These are phyloP conservation scores for Leptopilina syphax DNA, from an alignment of 2,888 invertebrate genomes.

Conservation along the genomic window DNA sequence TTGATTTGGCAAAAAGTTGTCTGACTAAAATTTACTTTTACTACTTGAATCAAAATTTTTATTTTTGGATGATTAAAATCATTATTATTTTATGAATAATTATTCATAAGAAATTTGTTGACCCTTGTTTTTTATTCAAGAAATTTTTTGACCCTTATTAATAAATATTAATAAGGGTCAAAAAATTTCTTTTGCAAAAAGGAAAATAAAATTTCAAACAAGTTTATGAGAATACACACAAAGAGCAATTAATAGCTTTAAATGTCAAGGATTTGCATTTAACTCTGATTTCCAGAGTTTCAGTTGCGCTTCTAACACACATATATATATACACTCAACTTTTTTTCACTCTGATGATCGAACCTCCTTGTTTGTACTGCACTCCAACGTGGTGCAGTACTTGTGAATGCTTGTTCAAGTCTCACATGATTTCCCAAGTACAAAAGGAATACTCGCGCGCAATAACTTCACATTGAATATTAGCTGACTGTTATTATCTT, in stretches of 20 bases:
- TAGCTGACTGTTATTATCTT: background rate
- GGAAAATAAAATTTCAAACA: background rate
- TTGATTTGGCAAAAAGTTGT: too few relatives aligned
- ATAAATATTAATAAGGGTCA: too few relatives aligned
- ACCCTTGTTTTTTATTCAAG: too few relatives aligned
- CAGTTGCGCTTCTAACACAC: constrained; percentile 16
- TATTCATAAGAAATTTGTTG: too few relatives aligned
- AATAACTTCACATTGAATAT: constrained; percentile 17
- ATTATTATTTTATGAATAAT: too few relatives aligned
- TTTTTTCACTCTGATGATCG: constrained; percentile 22
- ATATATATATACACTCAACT: background rate
- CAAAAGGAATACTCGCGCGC: background rate
- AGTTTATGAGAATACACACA: background rate
- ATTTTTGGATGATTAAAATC: too few relatives aligned
- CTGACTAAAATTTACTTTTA: too few relatives aligned
- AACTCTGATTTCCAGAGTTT: background rate
- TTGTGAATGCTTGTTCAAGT: constrained; percentile 18
- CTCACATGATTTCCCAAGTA: constrained; percentile 31
- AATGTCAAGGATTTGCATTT: constrained; percentile 6
- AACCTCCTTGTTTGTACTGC: constrained; percentile 28
- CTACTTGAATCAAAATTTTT: too few relatives aligned
- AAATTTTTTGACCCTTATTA: too few relatives aligned
- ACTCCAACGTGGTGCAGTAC: constrained; percentile 6
- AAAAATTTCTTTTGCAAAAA: too few relatives aligned
- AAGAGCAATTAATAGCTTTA: background rate